Base-by-base conservation (phyloP, 1,140 invertebrate genomes). In the Ladona fulva region DNA sequence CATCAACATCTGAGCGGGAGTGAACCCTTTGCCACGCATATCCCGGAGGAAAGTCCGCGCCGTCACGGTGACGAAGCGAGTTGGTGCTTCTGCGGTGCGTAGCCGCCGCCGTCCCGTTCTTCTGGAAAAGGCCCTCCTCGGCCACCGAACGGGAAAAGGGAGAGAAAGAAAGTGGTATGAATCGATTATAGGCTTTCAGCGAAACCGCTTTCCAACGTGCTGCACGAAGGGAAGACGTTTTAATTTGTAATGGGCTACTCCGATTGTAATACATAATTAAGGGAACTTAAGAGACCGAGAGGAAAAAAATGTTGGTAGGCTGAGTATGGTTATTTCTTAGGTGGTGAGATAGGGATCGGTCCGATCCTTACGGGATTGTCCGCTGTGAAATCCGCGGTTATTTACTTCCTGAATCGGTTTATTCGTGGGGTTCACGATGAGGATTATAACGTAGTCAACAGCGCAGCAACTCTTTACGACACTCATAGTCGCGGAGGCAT, bases 131-230 rank as follows among this genome's bases (percentile, higher is more conserved):
- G 44, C 12, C 52, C n/a, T 22, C 12, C 52, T 22, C 44, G 44
- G 44, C 44, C 52, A 22, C 52, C 52, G 52, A 66, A 52, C 44
- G 44, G 44, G 44, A 52, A 52, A 10, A 11, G 44, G 19, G 44
- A 10, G 19, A 19, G 44, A 52, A 66, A 22, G 16, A 16, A 22
- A 66, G 52, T 66, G 14, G 16, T 22, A 66, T 66, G 52, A 66
- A 66, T 66, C 52, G 52, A 66, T 66, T 66, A 66, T 66, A 66
- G 52, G 52, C 52, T 66, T 66, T 66, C 52, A 66, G n/a, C 16
- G 52, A 16, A 66, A 66, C 52, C n/a, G 52, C 16, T 22, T 66
- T 66, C 3, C 52, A 37, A 5, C 52, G 52, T 12, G 12, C 10
- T 52, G 10, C 44, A 11, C 44, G n/a, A 12, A 66, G n/a, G 52